Evolutionary conservation across 2,888 invertebrate species (phyloP), one percentile per base, ranked within the genome.

Genomic region (Acleris literana): DNA sequence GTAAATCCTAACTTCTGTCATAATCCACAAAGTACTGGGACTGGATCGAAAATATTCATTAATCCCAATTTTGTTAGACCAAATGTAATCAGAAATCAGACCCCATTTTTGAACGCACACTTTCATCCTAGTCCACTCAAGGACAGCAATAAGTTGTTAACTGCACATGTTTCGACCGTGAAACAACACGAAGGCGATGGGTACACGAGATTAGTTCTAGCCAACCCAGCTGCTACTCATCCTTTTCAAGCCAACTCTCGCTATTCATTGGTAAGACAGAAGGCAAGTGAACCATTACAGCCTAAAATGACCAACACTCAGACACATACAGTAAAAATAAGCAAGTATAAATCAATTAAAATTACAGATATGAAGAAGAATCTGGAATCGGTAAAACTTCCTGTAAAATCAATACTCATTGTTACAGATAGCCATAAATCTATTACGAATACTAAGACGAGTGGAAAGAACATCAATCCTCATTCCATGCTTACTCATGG

Each of bases 21-120:
- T 68, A 44, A 76, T 29, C 22, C 71, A 63, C 57, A 72, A 60
- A 75, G 71, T 64, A 65, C 67, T 62, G 57, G 66, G 63, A 74
- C 67, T 63, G 82, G 79, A 53, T 72, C 80, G 51, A 88, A 78
- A 76, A 93, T 93, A 71, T 90, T 89, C 80, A 79, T 93, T 0
- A 94, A 93, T 77, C 94, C 93, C 39, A 87, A 89, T 81, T 90
- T 93, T 78, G 76, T 87, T 33, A 74, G 71, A 71, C 17, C 69
- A 56, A 73, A 73, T 59, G 39, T 44, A 49, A 62, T 39, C 1
- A 62, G 33, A 17, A 46, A 52, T 25, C 46, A 56, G 6, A 16
- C 52, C 13, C 46, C 46, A 13, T 25, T 33, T 56, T n/a, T 46
- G 7, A 56, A 56, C 55, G 17, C 18, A 25, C 51, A 62, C 2